A percentile compares a stretch with the other conserved stretches of the same genome.
Conservation (phyloP, 2,888 invertebrate species). For the Tetramorium bicarinatum region DNA sequence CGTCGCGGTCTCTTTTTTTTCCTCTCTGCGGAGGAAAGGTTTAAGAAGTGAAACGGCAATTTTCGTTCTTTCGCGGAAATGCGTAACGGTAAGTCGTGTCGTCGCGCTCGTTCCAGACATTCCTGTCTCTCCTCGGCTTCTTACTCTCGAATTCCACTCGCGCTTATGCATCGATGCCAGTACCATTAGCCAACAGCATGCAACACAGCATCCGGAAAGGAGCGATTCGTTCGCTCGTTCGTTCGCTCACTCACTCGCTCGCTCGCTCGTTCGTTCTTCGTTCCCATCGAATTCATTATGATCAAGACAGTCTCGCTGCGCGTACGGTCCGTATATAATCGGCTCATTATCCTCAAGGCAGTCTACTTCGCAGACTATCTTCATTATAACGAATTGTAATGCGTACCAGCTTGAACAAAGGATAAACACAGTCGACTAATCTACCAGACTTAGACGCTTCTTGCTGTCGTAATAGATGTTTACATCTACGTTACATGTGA, state of each 20-base stretch:
- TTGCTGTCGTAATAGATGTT: constrained; percentile 41
- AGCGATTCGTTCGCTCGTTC: constrained; percentile 23
- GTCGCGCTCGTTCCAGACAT: constrained; percentile 69
- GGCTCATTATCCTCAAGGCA: constrained; percentile 55
- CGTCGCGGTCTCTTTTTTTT: background rate
- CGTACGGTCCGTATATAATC: constrained; percentile 52
- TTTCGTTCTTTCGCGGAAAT: constrained; percentile 65
- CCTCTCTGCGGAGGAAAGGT: background rate
- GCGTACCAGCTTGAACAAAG: constrained; percentile 48
- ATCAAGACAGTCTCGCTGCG: constrained; percentile 47
- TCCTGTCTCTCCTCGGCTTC: constrained; percentile 59
- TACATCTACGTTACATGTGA: too few species aligned
- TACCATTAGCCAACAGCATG: constrained; percentile 5
- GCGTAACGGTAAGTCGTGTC: constrained; percentile 72
- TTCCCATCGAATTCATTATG: constrained; percentile 59
- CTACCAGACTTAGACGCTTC: constrained; percentile 5
- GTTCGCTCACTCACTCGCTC: constrained; percentile 3
- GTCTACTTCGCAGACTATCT: constrained; percentile 54
- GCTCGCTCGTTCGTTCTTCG: constrained; percentile 30
- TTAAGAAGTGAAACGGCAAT: constrained; percentile 23
- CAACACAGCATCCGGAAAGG: constrained; percentile 57
- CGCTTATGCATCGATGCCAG: constrained; percentile 46
- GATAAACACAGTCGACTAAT: constrained; percentile 23
- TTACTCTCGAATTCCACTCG: constrained; percentile 70
- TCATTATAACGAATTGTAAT: constrained; percentile 56